phyloP scores from a whole-genome alignment of 2,888 invertebrate genomes.

The Scaptomyza reducta region DNA sequence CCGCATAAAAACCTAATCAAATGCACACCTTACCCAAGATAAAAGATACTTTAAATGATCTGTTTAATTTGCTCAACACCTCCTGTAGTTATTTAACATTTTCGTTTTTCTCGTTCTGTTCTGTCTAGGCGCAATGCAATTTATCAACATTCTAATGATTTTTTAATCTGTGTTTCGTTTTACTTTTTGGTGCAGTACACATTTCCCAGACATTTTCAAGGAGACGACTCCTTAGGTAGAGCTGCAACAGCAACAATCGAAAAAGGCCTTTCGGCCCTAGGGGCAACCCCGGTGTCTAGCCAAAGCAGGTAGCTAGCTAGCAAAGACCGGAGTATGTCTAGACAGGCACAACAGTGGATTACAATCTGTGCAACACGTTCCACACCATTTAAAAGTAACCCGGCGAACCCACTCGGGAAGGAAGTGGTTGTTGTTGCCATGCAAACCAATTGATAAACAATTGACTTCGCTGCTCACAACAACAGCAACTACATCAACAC shows the following conservation, averaged over 20 bases:
- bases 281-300: constrained; percentile 17
- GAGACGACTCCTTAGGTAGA: constrained; percentile 41
- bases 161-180: constrained; percentile 57
- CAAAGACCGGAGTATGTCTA: constrained; percentile 46
- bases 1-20: constrained; percentile 3
- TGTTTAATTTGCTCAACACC: constrained; percentile 67
- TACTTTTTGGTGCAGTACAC: constrained; percentile 34
- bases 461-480: constrained; percentile 63
- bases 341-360: constrained; percentile 63
- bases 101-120: constrained; percentile 4
- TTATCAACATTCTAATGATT: constrained; percentile 71
- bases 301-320: constrained; percentile 46
- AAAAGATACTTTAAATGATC: constrained; percentile 47
- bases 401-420: constrained; percentile 14
- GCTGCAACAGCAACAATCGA: constrained; percentile 7
- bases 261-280: constrained; percentile 26
- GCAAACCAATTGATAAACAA: constrained; percentile 70
- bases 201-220: constrained; percentile 34
- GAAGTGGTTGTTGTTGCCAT: constrained; percentile 30
- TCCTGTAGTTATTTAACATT: constrained; percentile 48
- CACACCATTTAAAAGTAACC: constrained; percentile 26
- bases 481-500: constrained; percentile 25
- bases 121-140: constrained; percentile 43
- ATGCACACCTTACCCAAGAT: constrained; percentile 5
- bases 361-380: constrained; percentile 44